phyloP scores from a whole-genome alignment of 2,888 invertebrate genomes.

The Gerris lacustris region DNA sequence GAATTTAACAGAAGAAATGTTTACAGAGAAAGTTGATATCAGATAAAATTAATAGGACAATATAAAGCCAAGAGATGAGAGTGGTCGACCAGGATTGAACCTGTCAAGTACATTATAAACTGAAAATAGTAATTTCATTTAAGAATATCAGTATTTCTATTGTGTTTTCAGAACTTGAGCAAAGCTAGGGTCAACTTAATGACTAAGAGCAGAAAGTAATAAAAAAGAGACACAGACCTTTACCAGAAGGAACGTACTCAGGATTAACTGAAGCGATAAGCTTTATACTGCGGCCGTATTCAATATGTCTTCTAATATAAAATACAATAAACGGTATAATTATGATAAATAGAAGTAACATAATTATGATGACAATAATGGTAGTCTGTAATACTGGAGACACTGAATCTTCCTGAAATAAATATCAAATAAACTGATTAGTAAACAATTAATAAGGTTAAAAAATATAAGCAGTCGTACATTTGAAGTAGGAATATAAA shows the following conservation, averaged over 20 bases:
- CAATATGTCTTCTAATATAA: slow-evolving; percentile 25
- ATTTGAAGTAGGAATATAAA: no score
- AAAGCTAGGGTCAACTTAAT: not conserved
- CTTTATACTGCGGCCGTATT: slow-evolving; percentile 35
- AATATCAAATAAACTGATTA: not conserved
- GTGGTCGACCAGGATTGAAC: no score
- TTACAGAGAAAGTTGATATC: no score
- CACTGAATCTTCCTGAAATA: slow-evolving; percentile 13
- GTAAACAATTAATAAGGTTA: not conserved
- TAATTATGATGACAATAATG: slow-evolving; percentile 15
- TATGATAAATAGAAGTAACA: slow-evolving; percentile 18
- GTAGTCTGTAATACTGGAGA: slow-evolving; percentile 21
- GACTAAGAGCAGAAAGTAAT: not conserved
- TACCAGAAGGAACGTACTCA: slow-evolving; percentile 42
- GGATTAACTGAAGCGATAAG: slow-evolving; percentile 51
- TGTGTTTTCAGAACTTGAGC: no score
- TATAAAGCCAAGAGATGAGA: no score
- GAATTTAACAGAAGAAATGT: no score
- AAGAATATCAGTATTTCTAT: no score
- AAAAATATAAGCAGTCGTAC: not conserved
- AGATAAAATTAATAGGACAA: no score
- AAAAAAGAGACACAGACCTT: slow-evolving; percentile 2
- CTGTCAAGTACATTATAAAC: no score
- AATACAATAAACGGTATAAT: slow-evolving; percentile 15
- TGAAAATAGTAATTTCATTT: no score